A percentile compares a stretch with the other conserved stretches of the same genome.
These are phyloP conservation scores for Actinia tenebrosa DNA, from an alignment of 64 coral and sea anemone species.

Conservation along the genomic window DNA sequence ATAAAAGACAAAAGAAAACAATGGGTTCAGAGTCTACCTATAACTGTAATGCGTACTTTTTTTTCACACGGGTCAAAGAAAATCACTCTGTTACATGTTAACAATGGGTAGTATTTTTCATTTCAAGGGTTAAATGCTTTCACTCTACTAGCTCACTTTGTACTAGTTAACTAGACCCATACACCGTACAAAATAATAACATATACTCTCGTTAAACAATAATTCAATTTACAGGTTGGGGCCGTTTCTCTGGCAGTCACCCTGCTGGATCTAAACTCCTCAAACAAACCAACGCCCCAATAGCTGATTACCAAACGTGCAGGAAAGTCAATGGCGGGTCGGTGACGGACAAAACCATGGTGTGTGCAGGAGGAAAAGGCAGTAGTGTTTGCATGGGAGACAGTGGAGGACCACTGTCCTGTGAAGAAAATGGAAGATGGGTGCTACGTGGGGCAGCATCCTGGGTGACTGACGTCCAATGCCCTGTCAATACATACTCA, in stretches of 20 bases:
- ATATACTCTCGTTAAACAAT: neutral
- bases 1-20: too few species aligned
- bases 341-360: slow-evolving; percentile 38
- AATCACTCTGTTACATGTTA: too few species aligned
- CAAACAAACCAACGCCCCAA: slow-evolving; percentile 41
- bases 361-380: slow-evolving; percentile 47
- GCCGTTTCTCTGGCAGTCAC: neutral
- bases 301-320: slow-evolving; percentile 12
- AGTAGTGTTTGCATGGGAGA: slow-evolving; percentile 41
- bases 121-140: too few species aligned
- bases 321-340: slow-evolving; percentile 3
- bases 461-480: slow-evolving; percentile 28
- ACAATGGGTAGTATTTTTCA: too few species aligned
- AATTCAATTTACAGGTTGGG: neutral
- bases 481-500: slow-evolving; percentile 28
- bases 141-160: too few species aligned
- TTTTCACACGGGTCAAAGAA: too few species aligned
- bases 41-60: too few species aligned
- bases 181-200: too few species aligned
- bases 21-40: too few species aligned
- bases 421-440: slow-evolving; percentile 45
- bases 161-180: too few species aligned
- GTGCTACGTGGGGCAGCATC: slow-evolving; percentile 47
- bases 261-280: slow-evolving; percentile 4
- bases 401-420: slow-evolving; percentile 26